Base-by-base conservation (phyloP, 2,888 invertebrate species). In the Malthinus seriepunctatus region DNA sequence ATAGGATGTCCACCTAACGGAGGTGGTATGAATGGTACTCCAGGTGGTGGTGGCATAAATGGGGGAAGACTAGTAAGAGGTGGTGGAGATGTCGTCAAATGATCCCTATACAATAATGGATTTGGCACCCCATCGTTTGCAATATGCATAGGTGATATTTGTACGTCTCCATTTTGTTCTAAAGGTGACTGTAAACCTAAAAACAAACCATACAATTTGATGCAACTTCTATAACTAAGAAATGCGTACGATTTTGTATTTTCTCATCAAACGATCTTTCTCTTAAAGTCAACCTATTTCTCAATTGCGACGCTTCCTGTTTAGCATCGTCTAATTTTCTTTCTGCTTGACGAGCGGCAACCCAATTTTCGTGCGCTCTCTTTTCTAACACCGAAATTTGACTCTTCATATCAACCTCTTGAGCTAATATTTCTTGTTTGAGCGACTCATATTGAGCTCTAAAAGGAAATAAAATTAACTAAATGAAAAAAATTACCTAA, bases 361-460 rank as follows among this genome's bases (percentile, higher is more conserved):
- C 86, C 95, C 92, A 93, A 65, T 90, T 88, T 71, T 91, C 89
- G 78, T 95, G 93, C 10, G 91, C 89, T 65, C 93, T 90, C 69
- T 89, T 87, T 78, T 95, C 94, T 56, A 91, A 82, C 56, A 86
- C 85, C 52, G 91, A 85, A 65, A 93, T 87, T 72, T 93, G 92
- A 70, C 79, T 81, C 71, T 85, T 85, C 64, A 84, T 78, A 64
- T 84, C 83, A 61, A 86, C 88, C 76, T 93, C 90, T 76, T 93
- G 93, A 56, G 93, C 92, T n/a, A 91, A 84, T 60, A 95, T 86
- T 81, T 95, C 95, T 53, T 90, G 86, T 56, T 91, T 91, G 62
- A 95, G 76, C 52, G 82, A 79, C 73, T 84, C 84, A 67, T 83
- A 83, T 70, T 83, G 83, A 46, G 81, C 77, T 69, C 84, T 84